These are phyloP conservation scores for Rhamphomyia laevipes DNA, from an alignment of 2,888 invertebrate genomes.

Conservation along the genomic window DNA sequence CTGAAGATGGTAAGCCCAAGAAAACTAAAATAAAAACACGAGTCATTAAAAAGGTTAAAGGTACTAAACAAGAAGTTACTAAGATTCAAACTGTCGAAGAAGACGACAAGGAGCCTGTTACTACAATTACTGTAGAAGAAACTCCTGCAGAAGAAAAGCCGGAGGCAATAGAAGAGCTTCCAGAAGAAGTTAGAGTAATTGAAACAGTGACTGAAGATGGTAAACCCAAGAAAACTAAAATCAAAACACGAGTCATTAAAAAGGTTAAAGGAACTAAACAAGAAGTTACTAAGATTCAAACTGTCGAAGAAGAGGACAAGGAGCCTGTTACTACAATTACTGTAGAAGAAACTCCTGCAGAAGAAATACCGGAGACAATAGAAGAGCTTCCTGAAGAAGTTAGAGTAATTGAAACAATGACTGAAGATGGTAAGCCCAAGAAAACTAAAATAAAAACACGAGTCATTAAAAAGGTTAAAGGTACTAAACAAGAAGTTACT, in stretches of 20 bases:
- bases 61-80: constrained; percentile 32
- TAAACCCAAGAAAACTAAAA: constrained; percentile 24
- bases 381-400: constrained; percentile 31
- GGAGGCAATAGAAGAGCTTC: constrained; percentile 26
- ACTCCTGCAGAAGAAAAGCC: constrained; percentile 19
- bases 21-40: constrained; percentile 25
- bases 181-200: constrained; percentile 30
- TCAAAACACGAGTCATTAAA: constrained; percentile 29
- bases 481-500: constrained; percentile 24
- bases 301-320: constrained; percentile 28
- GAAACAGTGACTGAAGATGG: constrained; percentile 35
- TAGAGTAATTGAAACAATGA: constrained; percentile 15
- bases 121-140: constrained; percentile 22
- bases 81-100: constrained; percentile 34
- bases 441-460: constrained; percentile 24
- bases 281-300: constrained; percentile 29
- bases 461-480: constrained; percentile 31
- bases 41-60: constrained; percentile 28
- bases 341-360: constrained; percentile 17
- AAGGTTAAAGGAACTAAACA: constrained; percentile 30
- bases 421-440: constrained; percentile 19
- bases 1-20: constrained; percentile 28
- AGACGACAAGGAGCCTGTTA: constrained; percentile 35
- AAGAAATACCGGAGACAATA: constrained; percentile 11
- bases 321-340: constrained; percentile 25